Percentiles rank a stretch among this genome's conserved stretches.
Evolutionary conservation across 2,888 invertebrate species (phyloP).

Genomic region (Drosophila anceps): DNA sequence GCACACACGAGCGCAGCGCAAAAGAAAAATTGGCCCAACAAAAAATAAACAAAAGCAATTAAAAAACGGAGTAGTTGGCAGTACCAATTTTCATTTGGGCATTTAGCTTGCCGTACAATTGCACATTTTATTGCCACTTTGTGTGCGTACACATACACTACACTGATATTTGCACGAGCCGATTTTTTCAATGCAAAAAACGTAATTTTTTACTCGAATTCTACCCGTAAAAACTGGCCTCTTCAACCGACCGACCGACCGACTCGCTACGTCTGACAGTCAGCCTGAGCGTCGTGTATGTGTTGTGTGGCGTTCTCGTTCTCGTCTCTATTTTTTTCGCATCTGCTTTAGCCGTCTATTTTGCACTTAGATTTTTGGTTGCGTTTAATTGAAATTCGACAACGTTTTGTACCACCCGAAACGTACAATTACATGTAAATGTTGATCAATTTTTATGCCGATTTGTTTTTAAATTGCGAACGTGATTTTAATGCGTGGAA

Average conservation of each 20-base stretch:
- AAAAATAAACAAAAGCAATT: conserved; percentile 84
- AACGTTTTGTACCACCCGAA: conserved; percentile 1
- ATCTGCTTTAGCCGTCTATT: conserved; percentile 64
- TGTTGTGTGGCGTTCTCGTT: conserved; percentile 74
- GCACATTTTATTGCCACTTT: conserved; percentile 63
- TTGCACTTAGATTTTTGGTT: conserved; percentile 49
- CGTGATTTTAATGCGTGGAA: conserved; percentile 57
- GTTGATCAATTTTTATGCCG: conserved; percentile 16
- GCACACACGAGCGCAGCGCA: conserved; percentile 69
- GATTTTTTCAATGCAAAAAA: conserved; percentile 57
- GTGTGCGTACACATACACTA: conserved; percentile 34
- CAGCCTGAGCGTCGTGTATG: conserved; percentile 72
- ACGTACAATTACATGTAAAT: conserved; percentile 37
- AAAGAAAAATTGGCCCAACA: conserved; percentile 82
- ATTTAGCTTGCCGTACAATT: conserved; percentile 47
- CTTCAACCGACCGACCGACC: conserved; percentile 74
- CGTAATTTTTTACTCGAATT: conserved; percentile 67
- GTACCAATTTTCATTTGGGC: conserved; percentile 70
- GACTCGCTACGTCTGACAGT: conserved; percentile 73
- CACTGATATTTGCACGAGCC: conserved; percentile 48
- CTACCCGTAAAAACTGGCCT: conserved; percentile 77
- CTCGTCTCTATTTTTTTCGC: conserved; percentile 73
- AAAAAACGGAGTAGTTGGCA: conserved; percentile 75
- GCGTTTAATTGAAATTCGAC: conserved; percentile 18
- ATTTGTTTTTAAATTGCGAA: conserved; percentile 50